A percentile compares a stretch with the other conserved stretches of the same genome.
These are phyloP conservation scores for Salarias fasciatus DNA, from an alignment of 2,797 vertebrate species.

Conservation along the genomic window DNA sequence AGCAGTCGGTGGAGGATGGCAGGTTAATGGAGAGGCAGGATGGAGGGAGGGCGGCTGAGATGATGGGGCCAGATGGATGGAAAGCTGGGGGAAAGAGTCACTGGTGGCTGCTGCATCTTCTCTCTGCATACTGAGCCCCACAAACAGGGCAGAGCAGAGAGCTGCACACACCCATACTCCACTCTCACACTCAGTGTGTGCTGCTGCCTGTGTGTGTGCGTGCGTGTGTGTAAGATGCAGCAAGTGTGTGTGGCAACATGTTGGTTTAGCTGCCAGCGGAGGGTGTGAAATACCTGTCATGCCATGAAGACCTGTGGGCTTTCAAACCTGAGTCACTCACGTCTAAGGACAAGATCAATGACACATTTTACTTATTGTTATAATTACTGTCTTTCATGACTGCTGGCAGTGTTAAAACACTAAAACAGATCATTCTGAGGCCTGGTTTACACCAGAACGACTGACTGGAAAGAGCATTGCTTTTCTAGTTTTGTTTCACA, in stretches of 20 bases:
- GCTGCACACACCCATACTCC: slow-evolving; percentile 35
- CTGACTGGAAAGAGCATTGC: too few relatives aligned
- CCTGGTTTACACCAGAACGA: too few relatives aligned
- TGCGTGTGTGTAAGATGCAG: slow-evolving; percentile 7
- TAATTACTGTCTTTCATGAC: too few relatives aligned
- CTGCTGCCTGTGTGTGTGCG: slow-evolving; percentile 12
- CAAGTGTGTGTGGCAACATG: slow-evolving; percentile 4
- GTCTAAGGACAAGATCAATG: too few relatives aligned
- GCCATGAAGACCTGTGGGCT: too few relatives aligned
- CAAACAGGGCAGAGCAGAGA: slow-evolving; percentile 36
- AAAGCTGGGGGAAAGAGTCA: slow-evolving; percentile 15
- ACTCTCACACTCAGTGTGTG: background rate
- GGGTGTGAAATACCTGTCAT: too few relatives aligned
- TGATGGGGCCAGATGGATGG: slow-evolving; percentile 16
- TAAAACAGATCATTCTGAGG: too few relatives aligned
- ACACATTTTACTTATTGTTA: too few relatives aligned
- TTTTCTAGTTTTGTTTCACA: too few relatives aligned
- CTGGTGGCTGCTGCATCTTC: slow-evolving; percentile 46
- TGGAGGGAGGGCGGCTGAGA: slow-evolving; percentile 12
- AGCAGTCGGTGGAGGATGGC: slow-evolving; percentile 14
- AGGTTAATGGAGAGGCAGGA: slow-evolving; percentile 17
- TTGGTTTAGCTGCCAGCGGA: slow-evolving; percentile 3
- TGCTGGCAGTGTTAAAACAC: too few relatives aligned
- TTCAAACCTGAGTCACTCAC: too few relatives aligned
- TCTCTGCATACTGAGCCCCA: slow-evolving; percentile 49